These are phyloP conservation scores for Macquaria ambigua DNA, from an alignment of 2,113 vertebrate genomes.

Conservation along the genomic window DNA sequence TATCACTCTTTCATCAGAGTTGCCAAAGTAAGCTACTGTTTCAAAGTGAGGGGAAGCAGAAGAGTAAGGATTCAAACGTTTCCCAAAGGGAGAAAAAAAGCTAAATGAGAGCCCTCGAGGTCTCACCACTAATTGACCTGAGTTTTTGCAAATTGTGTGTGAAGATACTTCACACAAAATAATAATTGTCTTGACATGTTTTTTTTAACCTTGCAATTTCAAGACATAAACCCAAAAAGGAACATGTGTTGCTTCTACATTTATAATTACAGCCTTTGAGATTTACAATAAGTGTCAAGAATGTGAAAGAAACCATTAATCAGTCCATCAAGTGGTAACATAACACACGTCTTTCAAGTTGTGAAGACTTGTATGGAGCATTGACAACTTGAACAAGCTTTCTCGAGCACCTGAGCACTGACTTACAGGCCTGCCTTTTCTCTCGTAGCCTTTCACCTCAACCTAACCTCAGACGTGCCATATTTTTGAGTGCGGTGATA, in stretches of 20 bases:
- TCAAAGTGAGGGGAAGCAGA: conserved; percentile 53
- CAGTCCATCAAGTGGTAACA: background rate
- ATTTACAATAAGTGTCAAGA: background rate
- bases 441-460: conserved; percentile 29
- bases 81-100: conserved; percentile 42
- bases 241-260: background rate
- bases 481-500: conserved; percentile 38
- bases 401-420: background rate
- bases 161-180: conserved; percentile 40
- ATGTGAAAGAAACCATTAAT: background rate
- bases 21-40: conserved; percentile 63
- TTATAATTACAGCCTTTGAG: background rate
- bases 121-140: conserved; percentile 60
- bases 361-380: background rate
- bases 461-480: conserved; percentile 3
- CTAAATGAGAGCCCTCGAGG: conserved; percentile 47
- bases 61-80: conserved; percentile 29
- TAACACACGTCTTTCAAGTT: background rate
- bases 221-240: background rate
- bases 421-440: background rate
- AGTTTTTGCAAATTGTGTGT: conserved; percentile 43
- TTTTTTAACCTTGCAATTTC: conserved; percentile 3
- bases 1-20: conserved; percentile 74
- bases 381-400: background rate
- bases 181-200: conserved; percentile 38